Percentiles rank a stretch among this genome's conserved stretches.
These are phyloP conservation scores for Venturia canescens DNA, from an alignment of 1,140 invertebrate genomes.

Conservation along the genomic window DNA sequence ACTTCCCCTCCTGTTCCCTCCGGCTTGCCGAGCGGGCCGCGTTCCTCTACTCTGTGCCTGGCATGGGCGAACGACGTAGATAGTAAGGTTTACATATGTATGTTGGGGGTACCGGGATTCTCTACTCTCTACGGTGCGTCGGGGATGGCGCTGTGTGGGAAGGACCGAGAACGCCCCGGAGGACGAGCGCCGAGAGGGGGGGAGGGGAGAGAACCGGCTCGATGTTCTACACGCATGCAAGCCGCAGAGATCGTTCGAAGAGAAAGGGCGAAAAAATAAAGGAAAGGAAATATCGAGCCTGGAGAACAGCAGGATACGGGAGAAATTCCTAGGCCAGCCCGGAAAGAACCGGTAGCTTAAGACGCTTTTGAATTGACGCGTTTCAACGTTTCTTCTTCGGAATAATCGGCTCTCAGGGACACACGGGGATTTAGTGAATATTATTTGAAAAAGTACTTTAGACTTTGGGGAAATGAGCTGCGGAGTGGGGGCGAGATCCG, in stretches of 20 bases:
- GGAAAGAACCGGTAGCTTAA: neutral
- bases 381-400: neutral
- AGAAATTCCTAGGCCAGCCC: slow-evolving; percentile 20
- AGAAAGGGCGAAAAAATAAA: neutral
- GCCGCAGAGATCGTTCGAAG: slow-evolving; percentile 1
- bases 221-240: neutral
- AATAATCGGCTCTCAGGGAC: too few species aligned
- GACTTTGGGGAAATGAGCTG: too few species aligned
- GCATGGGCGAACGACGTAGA: neutral
- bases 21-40: neutral
- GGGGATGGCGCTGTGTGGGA: slow-evolving; percentile 16
- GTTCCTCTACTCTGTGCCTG: neutral
- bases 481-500: too few species aligned
- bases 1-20: neutral
- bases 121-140: slow-evolving; percentile 13
- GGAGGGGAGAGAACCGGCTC: slow-evolving; percentile 7
- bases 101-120: neutral
- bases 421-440: too few species aligned
- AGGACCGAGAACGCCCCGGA: neutral
- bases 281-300: neutral
- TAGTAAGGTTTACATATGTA: slow-evolving; percentile 7
- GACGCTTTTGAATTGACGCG: neutral
- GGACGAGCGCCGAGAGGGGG: too few species aligned
- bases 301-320: neutral
- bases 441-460: too few species aligned